Percentiles rank a stretch among this genome's conserved stretches.
Conservation (phyloP, 2,113 vertebrate genomes). For the Nyctibius bracteatus region DNA sequence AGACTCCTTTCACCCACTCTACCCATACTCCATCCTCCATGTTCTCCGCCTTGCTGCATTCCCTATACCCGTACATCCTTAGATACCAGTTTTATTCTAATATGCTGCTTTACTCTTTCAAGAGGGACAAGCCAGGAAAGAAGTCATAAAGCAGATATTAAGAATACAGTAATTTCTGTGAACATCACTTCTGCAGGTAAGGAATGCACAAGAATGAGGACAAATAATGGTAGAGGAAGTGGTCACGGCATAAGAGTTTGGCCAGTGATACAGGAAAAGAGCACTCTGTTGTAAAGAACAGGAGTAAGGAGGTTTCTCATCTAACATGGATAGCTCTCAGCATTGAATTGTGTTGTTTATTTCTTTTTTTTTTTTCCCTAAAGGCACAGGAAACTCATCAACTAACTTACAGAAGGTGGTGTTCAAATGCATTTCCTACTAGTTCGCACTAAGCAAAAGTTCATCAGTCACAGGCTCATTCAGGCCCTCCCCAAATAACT, state of each 20-base stretch:
- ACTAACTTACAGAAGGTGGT: background rate
- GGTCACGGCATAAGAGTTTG: background rate
- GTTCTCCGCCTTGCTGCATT: background rate
- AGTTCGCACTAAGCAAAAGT: background rate
- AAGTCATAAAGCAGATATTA: background rate
- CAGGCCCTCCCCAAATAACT: background rate
- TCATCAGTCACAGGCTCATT: background rate
- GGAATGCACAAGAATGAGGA: background rate
- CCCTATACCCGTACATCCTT: too few relatives aligned
- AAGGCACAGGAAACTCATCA: background rate
- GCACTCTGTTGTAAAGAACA: background rate
- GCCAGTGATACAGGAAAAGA: background rate
- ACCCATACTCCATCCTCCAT: background rate
- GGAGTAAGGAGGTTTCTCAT: background rate
- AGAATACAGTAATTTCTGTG: background rate
- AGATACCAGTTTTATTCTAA: background rate
- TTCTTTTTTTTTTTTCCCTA: accelerated
- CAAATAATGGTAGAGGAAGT: background rate
- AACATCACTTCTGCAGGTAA: background rate
- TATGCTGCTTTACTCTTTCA: background rate
- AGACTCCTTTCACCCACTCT: background rate
- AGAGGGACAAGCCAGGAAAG: background rate
- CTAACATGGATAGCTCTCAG: too few relatives aligned
- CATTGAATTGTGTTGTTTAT: background rate
- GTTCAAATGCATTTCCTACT: background rate